These are phyloP conservation scores for Styela clava DNA, from an alignment of 23 tunicate genomes.

Conservation along the genomic window DNA sequence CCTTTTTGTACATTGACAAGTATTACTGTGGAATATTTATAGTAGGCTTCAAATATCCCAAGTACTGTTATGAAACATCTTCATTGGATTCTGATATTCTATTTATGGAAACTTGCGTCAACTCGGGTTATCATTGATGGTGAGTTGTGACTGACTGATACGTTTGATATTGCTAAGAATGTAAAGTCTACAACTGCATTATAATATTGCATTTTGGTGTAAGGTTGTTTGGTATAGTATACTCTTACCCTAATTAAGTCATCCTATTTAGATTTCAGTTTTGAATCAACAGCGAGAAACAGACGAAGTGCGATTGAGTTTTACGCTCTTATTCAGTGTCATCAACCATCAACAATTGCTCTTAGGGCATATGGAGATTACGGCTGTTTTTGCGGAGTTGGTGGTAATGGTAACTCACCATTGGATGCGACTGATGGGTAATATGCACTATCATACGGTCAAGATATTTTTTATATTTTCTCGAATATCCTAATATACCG, in stretches of 20 bases:
- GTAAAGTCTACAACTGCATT: not conserved
- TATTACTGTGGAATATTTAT: not conserved
- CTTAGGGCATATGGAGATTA: slow-evolving; percentile 18
- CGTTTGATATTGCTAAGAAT: not conserved
- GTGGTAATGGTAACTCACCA: slow-evolving; percentile 10
- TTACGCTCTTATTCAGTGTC: slow-evolving; percentile 18
- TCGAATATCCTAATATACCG: no score
- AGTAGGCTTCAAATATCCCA: not conserved
- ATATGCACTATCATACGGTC: no score
- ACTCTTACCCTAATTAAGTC: not conserved
- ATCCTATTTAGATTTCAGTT: not conserved
- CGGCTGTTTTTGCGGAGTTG: slow-evolving; percentile 29
- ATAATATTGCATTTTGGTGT: not conserved
- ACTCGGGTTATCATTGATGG: not conserved
- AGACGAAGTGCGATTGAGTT: slow-evolving; percentile 14
- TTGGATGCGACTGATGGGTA: slow-evolving; percentile 30
- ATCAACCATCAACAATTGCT: slow-evolving; percentile 19
- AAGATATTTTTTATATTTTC: no score
- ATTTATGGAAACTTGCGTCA: not conserved
- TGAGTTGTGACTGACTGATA: not conserved
- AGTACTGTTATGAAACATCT: not conserved
- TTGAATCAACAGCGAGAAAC: not conserved
- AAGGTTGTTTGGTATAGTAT: not conserved
- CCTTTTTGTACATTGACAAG: not conserved
- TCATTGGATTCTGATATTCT: not conserved